A percentile compares a stretch with the other conserved stretches of the same genome.
Conservation (phyloP, 2,113 vertebrate genomes). For the Notarius lentiginosus region DNA sequence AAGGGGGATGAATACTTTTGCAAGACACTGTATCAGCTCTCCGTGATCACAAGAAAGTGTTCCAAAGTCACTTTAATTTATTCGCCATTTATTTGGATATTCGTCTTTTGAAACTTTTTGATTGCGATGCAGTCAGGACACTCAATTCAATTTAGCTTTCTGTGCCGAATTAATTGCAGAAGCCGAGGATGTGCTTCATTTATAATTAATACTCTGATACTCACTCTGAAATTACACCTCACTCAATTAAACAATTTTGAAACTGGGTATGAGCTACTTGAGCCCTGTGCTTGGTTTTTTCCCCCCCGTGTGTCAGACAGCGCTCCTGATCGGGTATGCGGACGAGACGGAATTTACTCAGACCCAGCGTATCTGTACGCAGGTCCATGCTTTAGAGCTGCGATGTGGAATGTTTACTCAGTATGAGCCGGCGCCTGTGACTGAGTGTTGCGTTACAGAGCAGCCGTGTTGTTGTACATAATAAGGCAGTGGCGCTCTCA, state of each 20-base stretch:
- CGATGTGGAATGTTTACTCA: constrained; percentile 45
- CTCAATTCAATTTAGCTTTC: not conserved
- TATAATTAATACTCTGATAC: constrained; percentile 18
- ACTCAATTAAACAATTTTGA: constrained; percentile 6
- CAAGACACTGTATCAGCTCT: not conserved
- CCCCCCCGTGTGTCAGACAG: not conserved
- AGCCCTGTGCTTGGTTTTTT: not conserved
- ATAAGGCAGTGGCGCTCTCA: constrained; percentile 33
- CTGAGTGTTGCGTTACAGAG: constrained; percentile 48
- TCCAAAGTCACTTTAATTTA: not conserved
- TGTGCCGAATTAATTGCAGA: constrained; percentile 4
- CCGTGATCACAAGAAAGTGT: not conserved
- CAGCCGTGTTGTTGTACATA: constrained; percentile 46
- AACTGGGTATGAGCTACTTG: constrained; percentile 9
- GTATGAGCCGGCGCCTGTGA: constrained; percentile 31
- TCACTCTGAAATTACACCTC: constrained; percentile 62
- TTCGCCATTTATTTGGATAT: not conserved
- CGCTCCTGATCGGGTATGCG: constrained; percentile 16
- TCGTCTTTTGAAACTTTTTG: not conserved
- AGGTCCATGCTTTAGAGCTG: constrained; percentile 18
- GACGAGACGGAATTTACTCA: constrained; percentile 4
- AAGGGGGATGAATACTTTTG: too few species aligned
- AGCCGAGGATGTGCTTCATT: not conserved
- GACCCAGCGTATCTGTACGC: constrained; percentile 17
- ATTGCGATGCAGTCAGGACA: not conserved